phyloP scores from a whole-genome alignment of 2,888 invertebrate species.

The Acronicta leporina region DNA sequence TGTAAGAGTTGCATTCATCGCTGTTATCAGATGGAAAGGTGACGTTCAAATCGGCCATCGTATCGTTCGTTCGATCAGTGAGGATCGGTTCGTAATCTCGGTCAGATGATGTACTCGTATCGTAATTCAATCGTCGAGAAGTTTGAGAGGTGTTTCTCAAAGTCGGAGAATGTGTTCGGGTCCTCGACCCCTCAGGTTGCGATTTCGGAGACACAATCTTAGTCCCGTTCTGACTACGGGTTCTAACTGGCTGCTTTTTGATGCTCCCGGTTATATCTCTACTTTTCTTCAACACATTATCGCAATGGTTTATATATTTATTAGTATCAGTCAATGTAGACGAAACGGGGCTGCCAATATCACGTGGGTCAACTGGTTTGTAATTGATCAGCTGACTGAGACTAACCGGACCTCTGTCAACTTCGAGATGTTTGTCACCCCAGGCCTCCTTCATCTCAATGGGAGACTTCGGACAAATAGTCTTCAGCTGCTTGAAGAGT shows the following conservation, averaged over 20 bases:
- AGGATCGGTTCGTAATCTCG: constrained; percentile 75
- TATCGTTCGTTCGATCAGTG: constrained; percentile 86
- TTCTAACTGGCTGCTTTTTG: constrained; percentile 63
- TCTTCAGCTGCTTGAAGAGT: constrained; percentile 85
- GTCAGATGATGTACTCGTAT: constrained; percentile 75
- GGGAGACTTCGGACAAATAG: constrained; percentile 78
- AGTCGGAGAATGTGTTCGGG: constrained; percentile 71
- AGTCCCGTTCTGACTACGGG: constrained; percentile 48
- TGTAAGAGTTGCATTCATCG: constrained; percentile 59
- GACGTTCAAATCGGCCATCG: constrained; percentile 83
- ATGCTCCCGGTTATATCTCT: constrained; percentile 75
- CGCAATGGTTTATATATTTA: constrained; percentile 75
- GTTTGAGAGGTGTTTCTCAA: constrained; percentile 55
- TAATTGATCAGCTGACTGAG: constrained; percentile 80
- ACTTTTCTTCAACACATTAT: constrained; percentile 76
- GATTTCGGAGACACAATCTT: constrained; percentile 52
- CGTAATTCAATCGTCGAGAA: constrained; percentile 76
- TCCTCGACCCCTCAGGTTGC: constrained; percentile 63
- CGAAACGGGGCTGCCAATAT: constrained; percentile 64
- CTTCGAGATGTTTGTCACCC: constrained; percentile 66
- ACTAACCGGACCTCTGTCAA: constrained; percentile 78
- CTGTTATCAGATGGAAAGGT: constrained; percentile 82
- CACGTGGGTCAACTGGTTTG: constrained; percentile 63
- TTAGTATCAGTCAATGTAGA: constrained; percentile 76
- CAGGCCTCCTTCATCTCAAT: constrained; percentile 79